phyloP scores from a whole-genome alignment of 2,888 invertebrate genomes.

The Lucinisca nassula region DNA sequence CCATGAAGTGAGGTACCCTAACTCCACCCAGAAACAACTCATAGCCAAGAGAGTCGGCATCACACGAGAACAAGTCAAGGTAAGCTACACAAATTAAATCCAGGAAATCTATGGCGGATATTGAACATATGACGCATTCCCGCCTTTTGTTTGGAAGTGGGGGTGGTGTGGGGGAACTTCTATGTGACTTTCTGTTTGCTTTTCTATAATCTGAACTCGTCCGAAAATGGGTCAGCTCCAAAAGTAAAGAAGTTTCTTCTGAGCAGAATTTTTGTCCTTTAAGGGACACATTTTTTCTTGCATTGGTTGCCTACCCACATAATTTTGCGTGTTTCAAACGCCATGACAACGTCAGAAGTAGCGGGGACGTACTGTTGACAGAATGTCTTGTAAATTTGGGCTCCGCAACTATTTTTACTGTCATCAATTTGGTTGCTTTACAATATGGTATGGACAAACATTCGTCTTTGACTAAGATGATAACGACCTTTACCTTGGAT shows the following conservation, averaged over 20 bases:
- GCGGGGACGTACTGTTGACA: neutral
- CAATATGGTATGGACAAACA: neutral
- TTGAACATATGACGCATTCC: too few species aligned
- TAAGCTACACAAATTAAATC: too few species aligned
- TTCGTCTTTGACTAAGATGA: neutral
- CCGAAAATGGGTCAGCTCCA: too few species aligned
- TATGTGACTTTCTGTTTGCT: too few species aligned
- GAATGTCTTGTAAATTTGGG: neutral
- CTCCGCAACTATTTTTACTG: neutral
- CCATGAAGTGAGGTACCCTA: slow-evolving; percentile 85
- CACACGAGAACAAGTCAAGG: slow-evolving; percentile 87
- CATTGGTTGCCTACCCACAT: too few species aligned
- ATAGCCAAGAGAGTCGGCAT: slow-evolving; percentile 87
- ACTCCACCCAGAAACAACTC: slow-evolving; percentile 86
- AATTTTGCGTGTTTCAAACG: too few species aligned
- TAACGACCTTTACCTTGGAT: neutral
- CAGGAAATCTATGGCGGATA: too few species aligned
- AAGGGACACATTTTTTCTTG: too few species aligned
- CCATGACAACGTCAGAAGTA: too few species aligned
- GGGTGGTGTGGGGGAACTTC: neutral
- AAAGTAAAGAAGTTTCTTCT: too few species aligned
- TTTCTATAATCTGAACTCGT: too few species aligned
- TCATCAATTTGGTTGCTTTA: neutral
- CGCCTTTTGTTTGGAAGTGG: neutral
- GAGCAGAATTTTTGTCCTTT: too few species aligned